These are phyloP conservation scores for Leucophenga montana DNA, from an alignment of 2,888 invertebrate genomes.

Conservation along the genomic window DNA sequence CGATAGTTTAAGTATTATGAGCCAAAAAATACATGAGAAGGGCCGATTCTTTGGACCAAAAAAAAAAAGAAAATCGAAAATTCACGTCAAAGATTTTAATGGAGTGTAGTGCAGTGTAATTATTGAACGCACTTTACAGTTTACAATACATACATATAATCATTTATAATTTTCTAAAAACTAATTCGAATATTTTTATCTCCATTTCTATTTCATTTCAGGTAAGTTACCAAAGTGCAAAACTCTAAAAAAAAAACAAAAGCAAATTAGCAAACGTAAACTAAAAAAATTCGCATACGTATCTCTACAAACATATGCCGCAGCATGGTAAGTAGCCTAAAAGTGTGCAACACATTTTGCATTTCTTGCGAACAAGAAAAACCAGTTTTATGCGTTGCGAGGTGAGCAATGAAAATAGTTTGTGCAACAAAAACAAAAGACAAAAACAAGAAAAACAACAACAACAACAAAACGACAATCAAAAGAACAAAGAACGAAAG, in stretches of 20 bases:
- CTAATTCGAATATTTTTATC: not conserved
- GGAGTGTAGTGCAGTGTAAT: too few relatives aligned
- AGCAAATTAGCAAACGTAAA: too few relatives aligned
- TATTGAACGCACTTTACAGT: too few relatives aligned
- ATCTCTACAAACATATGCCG: too few relatives aligned
- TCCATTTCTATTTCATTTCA: constrained; percentile 41
- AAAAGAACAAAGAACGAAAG: constrained; percentile 49
- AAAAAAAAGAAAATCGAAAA: too few relatives aligned
- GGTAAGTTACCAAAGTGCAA: constrained; percentile 48
- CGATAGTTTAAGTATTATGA: too few relatives aligned
- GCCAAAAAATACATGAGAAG: too few relatives aligned
- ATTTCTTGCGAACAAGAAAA: not conserved
- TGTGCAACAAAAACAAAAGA: constrained; percentile 4
- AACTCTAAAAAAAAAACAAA: not conserved
- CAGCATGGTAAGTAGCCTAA: constrained; percentile 52
- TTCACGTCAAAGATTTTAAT: too few relatives aligned
- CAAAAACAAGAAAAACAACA: not conserved
- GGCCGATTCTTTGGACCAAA: too few relatives aligned
- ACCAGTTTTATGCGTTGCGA: constrained; percentile 1
- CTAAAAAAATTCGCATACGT: not conserved
- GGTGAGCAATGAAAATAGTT: constrained; percentile 36
- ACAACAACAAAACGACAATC: constrained; percentile 30
- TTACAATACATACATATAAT: too few relatives aligned
- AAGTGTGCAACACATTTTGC: constrained; percentile 42
- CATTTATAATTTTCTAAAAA: too few relatives aligned